Base-by-base conservation (phyloP, 2,888 invertebrate species). In the Temnothorax unifasciatus region DNA sequence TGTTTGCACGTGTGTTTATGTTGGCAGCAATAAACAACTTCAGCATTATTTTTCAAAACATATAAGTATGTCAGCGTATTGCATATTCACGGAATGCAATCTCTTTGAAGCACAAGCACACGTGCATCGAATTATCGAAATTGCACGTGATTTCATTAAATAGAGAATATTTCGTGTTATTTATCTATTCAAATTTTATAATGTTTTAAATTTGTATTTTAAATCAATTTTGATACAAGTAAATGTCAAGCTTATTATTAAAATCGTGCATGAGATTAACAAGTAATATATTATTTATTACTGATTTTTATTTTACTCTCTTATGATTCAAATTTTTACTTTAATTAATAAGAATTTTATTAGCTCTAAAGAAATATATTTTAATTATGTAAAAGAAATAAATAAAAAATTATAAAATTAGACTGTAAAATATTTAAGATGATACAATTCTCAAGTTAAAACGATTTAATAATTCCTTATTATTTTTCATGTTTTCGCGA, bases 101-200 rank as follows among this genome's bases (percentile, higher is more conserved):
- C 50, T 76, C 6, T 21, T 76, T 52, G 8, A 44, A 52, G 41
- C 11, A 63, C 47, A 61, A 34, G 21, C 34, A 38, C 34, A n/a
- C 54, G 41, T 25, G 38, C 15, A 52, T 25, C 25, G 18, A 75
- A 34, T 50, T 47, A 50, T 76, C 38, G 38, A 66, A 76, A 76
- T 64, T 52, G 25, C 52, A 3, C 11, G 8, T 52, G 8, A 66
- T n/a, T 76, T 52, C 38, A 64, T 52, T 64, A 61, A 61, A 2
- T 4, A 75, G 0, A 61, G 15, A 44, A 34, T 47, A 61, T 47
- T 29, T n/a, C 5, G 3, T 29, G 4, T 74, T 29, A 74, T 75
- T 61, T 15, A 75, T 61, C n/a, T 4, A 44, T 61, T 34, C 61
- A 15, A 6, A 34, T 13, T 6, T 47, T 21, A 1, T 0, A 3